A percentile compares a stretch with the other conserved stretches of the same genome.
Conservation (phyloP, 2,113 vertebrate genomes). For the Poeciliopsis retropinna region DNA sequence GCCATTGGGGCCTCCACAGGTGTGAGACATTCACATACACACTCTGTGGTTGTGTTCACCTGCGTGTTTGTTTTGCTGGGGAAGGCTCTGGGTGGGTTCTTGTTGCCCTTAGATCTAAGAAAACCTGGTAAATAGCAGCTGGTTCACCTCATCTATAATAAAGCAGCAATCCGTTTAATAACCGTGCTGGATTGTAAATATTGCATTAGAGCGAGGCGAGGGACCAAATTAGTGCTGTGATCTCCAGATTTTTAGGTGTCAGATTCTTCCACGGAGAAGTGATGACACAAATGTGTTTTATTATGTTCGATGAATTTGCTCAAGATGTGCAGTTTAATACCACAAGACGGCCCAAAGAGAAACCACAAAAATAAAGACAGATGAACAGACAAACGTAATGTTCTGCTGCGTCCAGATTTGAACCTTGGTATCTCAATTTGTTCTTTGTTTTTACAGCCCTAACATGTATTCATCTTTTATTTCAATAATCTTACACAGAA, state of each 20-base stretch:
- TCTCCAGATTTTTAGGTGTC: conserved; percentile 66
- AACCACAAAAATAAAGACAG: no score
- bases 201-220: conserved; percentile 77
- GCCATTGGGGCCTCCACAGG: conserved; percentile 97
- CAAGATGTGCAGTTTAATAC: not conserved
- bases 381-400: no score
- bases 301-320: not conserved
- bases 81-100: conserved; percentile 37
- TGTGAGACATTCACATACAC: conserved; percentile 62
- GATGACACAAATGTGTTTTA: conserved; percentile 26
- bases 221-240: conserved; percentile 76
- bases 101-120: conserved; percentile 76
- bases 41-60: conserved; percentile 26
- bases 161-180: conserved; percentile 75
- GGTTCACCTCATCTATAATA: conserved; percentile 82
- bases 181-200: conserved; percentile 76
- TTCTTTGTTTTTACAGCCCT: no score
- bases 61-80: conserved; percentile 21
- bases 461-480: no score
- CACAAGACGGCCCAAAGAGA: no score
- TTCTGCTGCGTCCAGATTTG: no score
- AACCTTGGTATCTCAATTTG: no score
- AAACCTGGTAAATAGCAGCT: conserved; percentile 81
- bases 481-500: no score
- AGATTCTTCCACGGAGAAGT: conserved; percentile 51